These are phyloP conservation scores for Nemoura dubitans DNA, from an alignment of 2,888 invertebrate genomes.

Conservation along the genomic window DNA sequence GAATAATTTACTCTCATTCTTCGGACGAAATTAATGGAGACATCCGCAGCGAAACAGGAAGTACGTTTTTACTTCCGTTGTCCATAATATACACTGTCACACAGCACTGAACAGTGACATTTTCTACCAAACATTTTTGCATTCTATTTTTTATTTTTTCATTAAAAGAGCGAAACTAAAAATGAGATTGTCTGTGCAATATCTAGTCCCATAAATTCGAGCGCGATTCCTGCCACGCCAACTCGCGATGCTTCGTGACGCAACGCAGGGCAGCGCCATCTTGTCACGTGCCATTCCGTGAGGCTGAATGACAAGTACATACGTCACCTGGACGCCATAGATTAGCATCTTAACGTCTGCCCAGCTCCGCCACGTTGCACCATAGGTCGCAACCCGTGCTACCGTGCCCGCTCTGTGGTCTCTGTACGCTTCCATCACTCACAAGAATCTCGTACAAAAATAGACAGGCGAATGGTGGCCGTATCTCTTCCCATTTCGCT, in stretches of 20 bases:
- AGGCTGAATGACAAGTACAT: constrained; percentile 45
- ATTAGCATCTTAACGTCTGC: constrained; percentile 7
- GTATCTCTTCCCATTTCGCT: no score
- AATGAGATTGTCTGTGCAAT: background rate
- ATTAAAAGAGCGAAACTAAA: background rate
- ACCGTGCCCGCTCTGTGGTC: background rate
- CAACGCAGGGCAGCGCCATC: background rate
- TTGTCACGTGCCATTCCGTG: constrained; percentile 30
- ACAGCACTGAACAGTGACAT: background rate
- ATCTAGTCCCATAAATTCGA: background rate
- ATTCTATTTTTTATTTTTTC: background rate
- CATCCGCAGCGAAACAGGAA: constrained; percentile 1
- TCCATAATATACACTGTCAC: background rate
- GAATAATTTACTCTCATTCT: constrained; percentile 7
- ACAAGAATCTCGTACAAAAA: background rate
- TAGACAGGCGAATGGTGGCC: background rate
- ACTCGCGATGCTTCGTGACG: background rate
- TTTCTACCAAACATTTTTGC: background rate
- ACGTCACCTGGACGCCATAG: constrained; percentile 38
- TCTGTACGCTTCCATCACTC: no score
- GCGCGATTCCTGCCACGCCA: background rate
- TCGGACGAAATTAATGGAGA: constrained; percentile 37
- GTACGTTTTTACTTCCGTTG: constrained; percentile 26
- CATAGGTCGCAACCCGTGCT: background rate
- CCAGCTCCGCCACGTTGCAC: background rate